Conservation (phyloP, 1,140 invertebrate species). For the Diploscapter pachys region DNA sequence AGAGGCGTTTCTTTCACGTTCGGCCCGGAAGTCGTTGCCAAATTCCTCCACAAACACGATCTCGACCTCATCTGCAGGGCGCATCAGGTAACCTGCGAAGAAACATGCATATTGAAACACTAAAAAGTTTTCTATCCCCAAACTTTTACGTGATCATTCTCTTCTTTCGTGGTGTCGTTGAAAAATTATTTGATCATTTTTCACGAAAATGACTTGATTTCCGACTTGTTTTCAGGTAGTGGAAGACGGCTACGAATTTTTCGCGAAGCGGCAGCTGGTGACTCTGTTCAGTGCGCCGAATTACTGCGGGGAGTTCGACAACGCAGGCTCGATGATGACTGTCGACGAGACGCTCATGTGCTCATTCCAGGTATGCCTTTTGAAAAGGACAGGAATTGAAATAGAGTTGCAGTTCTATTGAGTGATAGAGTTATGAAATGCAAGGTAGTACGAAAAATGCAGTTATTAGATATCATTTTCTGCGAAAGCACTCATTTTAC, state of each 20-base stretch:
- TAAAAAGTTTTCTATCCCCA: not conserved
- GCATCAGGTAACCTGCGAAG: constrained; percentile 55
- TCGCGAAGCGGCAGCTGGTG: constrained; percentile 93
- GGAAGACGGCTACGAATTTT: constrained; percentile 97
- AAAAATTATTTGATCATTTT: constrained; percentile 1
- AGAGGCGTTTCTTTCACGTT: constrained; percentile 66
- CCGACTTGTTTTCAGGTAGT: constrained; percentile 69
- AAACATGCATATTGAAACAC: not conserved
- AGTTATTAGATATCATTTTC: too few species aligned
- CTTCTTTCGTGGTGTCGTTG: not conserved
- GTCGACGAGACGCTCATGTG: constrained; percentile 99
- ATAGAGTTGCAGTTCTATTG: not conserved
- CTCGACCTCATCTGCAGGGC: constrained; percentile 66
- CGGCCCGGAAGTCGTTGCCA: constrained; percentile 66
- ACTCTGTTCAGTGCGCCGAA: constrained; percentile 93
- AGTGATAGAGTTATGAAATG: not conserved
- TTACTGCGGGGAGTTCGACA: constrained; percentile 99
- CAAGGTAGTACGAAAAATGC: too few species aligned
- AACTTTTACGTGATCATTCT: too few species aligned
- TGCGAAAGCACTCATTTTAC: too few species aligned
- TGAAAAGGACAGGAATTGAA: not conserved
- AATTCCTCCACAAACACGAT: constrained; percentile 66
- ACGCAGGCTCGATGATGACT: constrained; percentile 99
- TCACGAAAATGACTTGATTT: constrained; percentile 3
- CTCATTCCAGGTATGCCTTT: constrained; percentile 69